Conservation (phyloP, 2,797 vertebrate genomes). For the Atherinosoma microstoma region DNA sequence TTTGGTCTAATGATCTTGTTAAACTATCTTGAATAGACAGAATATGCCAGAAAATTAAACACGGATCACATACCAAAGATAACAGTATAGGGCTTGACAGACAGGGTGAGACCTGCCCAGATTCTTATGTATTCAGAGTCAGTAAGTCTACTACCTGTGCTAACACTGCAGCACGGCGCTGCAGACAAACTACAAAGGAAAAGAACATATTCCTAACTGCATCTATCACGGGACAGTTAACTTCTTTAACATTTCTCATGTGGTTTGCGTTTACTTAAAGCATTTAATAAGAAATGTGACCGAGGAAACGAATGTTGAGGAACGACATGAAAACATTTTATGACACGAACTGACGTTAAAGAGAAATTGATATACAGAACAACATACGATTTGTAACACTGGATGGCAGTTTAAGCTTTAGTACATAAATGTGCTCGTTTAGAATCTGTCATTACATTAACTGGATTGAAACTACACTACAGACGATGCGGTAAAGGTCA, state of each 20-base stretch:
- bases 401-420: rapidly evolving
- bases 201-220: neutral
- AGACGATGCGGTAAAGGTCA: constrained; percentile 75
- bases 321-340: neutral
- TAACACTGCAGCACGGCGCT: constrained; percentile 43
- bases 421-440: too few relatives aligned
- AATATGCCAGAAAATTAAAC: neutral
- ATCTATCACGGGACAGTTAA: rapidly evolving
- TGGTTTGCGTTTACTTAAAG: rapidly evolving
- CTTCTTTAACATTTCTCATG: rapidly evolving
- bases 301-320: neutral
- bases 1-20: neutral
- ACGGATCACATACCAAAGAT: neutral
- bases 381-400: neutral
- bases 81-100: neutral
- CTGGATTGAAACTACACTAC: neutral
- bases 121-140: constrained; percentile 26
- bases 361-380: neutral
- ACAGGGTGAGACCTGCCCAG: constrained; percentile 2
- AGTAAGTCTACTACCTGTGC: constrained; percentile 15
- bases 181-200: constrained; percentile 18
- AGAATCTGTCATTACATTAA: neutral
- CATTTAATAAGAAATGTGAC: neutral
- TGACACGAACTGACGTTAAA: neutral
- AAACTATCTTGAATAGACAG: neutral